Evolutionary conservation across 2,888 invertebrate genomes (phyloP), one percentile per base, ranked within the genome.

Genomic region (Pegoplata infirma): DNA sequence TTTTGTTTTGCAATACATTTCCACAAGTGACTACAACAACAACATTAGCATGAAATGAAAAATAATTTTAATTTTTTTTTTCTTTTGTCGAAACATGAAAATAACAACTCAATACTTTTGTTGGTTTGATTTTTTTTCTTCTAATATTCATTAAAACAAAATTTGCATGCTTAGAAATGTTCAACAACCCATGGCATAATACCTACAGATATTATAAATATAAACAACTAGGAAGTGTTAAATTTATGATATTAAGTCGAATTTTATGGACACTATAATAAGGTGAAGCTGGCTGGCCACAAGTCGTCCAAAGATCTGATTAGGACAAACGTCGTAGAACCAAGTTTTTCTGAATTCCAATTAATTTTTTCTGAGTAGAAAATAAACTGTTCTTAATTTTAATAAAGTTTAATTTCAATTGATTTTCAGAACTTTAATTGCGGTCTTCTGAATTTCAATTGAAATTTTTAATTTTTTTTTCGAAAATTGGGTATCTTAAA

Each of bases 1-100:
- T 75, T 79, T 75, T 79, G 71, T 79, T 69, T 71, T 67, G 63
- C 19, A 75, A 72, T 63, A 72, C 71, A 63, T 75, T 71, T 74
- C 59, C 3, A n/a, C n/a, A n/a, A n/a, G n/a, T n/a, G n/a, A n/a
- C n/a, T n/a, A n/a, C n/a, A n/a, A n/a, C n/a, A n/a, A 46, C 47
- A 32, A 49, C 47, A n/a, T 25, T 14, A 40, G 17, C 36, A 10
- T 32, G 32, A 56, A 78, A 46, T 72, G 51, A 71, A 74, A 71
- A 71, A 58, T 46, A 58, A 77, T 68, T 68, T 73, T 67, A n/a
- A n/a, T 61, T 56, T 56, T 67, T 72, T 17, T 69, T 25, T 68
- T 12, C 16, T 12, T 1, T 8, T 61, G 21, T 68, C n/a, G n/a
- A n/a, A 69, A 59, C 58, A 63, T 58, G 44, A 56, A 58, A 68